Base-by-base conservation (phyloP, 2,113 vertebrate species). In the Lichenostomus cassidix region DNA sequence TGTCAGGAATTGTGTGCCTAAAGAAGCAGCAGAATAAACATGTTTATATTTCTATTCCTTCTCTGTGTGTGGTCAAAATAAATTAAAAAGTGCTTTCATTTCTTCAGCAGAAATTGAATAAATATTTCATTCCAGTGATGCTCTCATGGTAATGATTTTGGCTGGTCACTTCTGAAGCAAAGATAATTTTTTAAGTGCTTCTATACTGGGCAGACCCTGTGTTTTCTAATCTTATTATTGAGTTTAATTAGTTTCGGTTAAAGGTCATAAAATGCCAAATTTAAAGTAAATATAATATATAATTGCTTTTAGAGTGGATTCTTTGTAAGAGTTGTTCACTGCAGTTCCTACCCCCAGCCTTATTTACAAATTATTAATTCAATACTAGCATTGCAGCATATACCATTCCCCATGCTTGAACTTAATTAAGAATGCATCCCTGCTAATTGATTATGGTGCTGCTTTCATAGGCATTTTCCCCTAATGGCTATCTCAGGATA, bases 381-480 rank as follows among this genome's bases (percentile, higher is more conserved):
- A 96, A 58, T 92, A 71, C 63, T 84, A 76, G 24, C 33, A 69
- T 56, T 89, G 69, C 75, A 87, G 27, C 22, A 79, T 53, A 67
- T 67, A 96, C 65, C 60, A 74, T 87, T 97, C 68, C 47, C 41
- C 53, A 77, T 91, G 82, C 92, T 92, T 94, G 82, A 70, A 76
- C 75, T 93, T 97, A 96, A 97, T 97, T 94, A 96, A 93, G 93
- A 95, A 91, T 94, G 86, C 78, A 69, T 84, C 76, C 74, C 76
- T 95, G 78, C 90, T 97, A 94, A 96, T 93, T 96, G 92, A 97
- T 94, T 95, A 87, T 73, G 56, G 55, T 86, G 60, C 60, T 89
- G 44, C 53, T 96, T 96, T 94, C 71, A 46, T 71, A 59, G 78
- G 69, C 64, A 69, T 93, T 92, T 60, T 67, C 69, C 96, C 87